A percentile compares a stretch with the other conserved stretches of the same genome.
phyloP scores from a whole-genome alignment of 2,113 vertebrate species.

The Synchiropus splendidus region DNA sequence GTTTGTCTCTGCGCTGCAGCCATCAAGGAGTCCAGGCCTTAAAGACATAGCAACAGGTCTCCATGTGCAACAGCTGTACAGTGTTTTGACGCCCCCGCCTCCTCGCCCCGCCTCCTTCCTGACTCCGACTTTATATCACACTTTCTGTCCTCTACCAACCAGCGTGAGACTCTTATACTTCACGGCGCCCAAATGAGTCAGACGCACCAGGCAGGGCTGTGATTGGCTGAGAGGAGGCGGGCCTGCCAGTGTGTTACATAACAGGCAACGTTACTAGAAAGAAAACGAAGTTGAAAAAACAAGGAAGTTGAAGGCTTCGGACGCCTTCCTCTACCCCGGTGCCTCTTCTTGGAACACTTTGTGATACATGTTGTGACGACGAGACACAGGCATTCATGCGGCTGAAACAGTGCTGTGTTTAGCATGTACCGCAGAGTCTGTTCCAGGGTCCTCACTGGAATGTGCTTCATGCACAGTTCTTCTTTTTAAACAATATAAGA shows the following conservation, averaged over 20 bases:
- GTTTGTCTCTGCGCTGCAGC: too few relatives aligned
- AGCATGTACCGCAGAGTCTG: too few relatives aligned
- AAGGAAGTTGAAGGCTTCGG: not conserved
- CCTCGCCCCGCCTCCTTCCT: slow-evolving; percentile 8
- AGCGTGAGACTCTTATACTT: slow-evolving; percentile 25
- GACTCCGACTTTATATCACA: not conserved
- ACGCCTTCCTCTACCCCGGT: not conserved
- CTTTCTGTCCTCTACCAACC: slow-evolving; percentile 9
- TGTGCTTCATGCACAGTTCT: too few relatives aligned
- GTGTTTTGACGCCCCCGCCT: too few relatives aligned
- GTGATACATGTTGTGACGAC: not conserved
- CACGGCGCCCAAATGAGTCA: slow-evolving; percentile 20
- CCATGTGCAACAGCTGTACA: too few relatives aligned
- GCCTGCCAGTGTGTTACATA: slow-evolving; percentile 39
- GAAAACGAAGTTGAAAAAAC: not conserved
- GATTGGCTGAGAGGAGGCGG: slow-evolving; percentile 30
- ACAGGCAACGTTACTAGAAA: slow-evolving; percentile 10
- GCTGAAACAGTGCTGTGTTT: slow-evolving; percentile 5
- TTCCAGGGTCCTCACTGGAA: too few relatives aligned
- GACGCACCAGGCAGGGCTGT: slow-evolving; percentile 1
- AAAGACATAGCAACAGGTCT: slow-evolving; percentile 35
- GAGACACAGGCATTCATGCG: slow-evolving; percentile 1
- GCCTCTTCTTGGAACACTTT: slow-evolving; percentile 7
- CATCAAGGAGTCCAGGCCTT: slow-evolving; percentile 1
- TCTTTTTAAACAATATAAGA: too few relatives aligned